Percentiles rank a stretch among this genome's conserved stretches.
phyloP scores from a whole-genome alignment of 2,113 vertebrate genomes.

The Lasiurus borealis region DNA sequence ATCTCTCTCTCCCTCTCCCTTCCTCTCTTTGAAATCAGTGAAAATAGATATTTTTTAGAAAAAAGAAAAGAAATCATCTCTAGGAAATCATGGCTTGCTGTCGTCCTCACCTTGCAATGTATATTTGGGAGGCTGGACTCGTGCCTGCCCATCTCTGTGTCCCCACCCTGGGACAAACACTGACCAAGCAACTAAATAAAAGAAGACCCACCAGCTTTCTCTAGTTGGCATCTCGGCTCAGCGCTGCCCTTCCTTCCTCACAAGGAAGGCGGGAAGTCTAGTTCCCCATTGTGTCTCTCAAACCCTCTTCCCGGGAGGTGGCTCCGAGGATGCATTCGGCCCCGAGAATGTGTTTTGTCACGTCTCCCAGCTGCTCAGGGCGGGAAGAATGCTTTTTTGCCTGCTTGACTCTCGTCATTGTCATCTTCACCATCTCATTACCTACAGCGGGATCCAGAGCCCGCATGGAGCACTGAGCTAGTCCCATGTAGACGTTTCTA shows the following conservation, averaged over 20 bases:
- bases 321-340: not conserved
- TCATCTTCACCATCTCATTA: not conserved
- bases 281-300: not conserved
- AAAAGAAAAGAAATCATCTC: not conserved
- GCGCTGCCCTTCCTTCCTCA: not conserved
- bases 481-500: not conserved
- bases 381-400: not conserved
- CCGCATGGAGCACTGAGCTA: not conserved
- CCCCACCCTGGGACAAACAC: not conserved
- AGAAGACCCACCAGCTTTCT: not conserved
- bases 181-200: not conserved
- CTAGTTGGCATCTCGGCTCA: not conserved
- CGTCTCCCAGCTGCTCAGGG: not conserved
- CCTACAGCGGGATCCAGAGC: not conserved
- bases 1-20: too few relatives aligned
- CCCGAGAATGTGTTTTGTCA: not conserved
- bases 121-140: not conserved
- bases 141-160: not conserved
- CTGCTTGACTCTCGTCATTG: not conserved
- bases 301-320: not conserved
- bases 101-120: not conserved
- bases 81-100: not conserved
- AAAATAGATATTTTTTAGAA: too few relatives aligned
- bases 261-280: not conserved
- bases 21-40: too few relatives aligned